Percentiles rank a stretch among this genome's conserved stretches.
Conservation (phyloP, 2,797 vertebrate species). For the Paramormyrops hopkinsi region DNA sequence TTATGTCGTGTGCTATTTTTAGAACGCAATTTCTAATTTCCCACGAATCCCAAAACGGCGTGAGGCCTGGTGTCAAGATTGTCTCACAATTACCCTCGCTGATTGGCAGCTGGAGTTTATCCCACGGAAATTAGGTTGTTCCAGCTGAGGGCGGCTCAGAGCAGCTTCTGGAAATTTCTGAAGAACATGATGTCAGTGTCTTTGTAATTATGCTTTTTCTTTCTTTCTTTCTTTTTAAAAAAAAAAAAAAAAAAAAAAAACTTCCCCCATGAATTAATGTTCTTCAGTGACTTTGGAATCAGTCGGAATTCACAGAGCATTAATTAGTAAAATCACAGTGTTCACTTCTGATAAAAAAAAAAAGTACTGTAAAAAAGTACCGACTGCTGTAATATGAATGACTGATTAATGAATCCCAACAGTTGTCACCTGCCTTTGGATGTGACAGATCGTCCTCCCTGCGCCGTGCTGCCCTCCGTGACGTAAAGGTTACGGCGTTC, state of each 20-base stretch:
- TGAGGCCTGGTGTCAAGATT: constrained; percentile 14
- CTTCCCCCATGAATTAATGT: neutral
- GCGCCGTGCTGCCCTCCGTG: neutral
- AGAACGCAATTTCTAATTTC: neutral
- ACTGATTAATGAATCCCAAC: neutral
- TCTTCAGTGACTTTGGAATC: neutral
- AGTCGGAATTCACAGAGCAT: neutral
- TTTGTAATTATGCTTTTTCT: neutral
- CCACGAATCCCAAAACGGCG: constrained; percentile 3
- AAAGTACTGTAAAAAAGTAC: neutral
- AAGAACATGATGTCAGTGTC: neutral
- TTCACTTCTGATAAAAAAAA: neutral
- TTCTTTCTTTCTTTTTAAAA: neutral
- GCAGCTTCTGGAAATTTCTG: neutral
- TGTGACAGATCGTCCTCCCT: neutral
- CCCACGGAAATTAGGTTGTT: constrained; percentile 16
- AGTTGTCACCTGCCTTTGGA: neutral
- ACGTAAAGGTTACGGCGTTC: neutral
- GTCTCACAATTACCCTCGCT: constrained; percentile 4
- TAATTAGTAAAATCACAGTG: neutral
- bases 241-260: neutral
- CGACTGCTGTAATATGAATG: neutral
- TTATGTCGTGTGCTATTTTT: constrained; percentile 16
- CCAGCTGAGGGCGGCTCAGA: neutral
- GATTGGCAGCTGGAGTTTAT: constrained; percentile 22